Base-by-base conservation (phyloP, 2,797 vertebrate genomes). In the Tachyglossus aculeatus region DNA sequence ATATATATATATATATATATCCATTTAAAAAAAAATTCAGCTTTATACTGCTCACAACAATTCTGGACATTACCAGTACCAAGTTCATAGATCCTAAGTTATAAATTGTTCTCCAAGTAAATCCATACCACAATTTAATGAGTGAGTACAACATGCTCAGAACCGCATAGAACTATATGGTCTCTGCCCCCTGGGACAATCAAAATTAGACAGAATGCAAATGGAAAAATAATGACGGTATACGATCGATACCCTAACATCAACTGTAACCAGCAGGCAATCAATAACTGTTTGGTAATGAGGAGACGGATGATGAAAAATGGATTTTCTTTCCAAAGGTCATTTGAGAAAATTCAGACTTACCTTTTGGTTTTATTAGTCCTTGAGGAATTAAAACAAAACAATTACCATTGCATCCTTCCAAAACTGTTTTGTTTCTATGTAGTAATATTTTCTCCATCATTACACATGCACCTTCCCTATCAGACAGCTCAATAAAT, bases 391-490 rank as follows among this genome's bases (percentile, higher is more conserved):
- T 68, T 62, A 60, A 86, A 58, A 52, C 67, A 41, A 79, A 73
- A 57, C 52, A 81, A 75, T 0, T 69, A 41, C 24, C 81, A 40
- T 59, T 29, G 59, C 45, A 73, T 54, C 88, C 82, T 74, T 90
- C 86, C 63, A 88, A 58, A 69, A 88, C 78, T 66, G 79, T 87
- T 81, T 88, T 86, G 67, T 87, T 89, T 69, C 86, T 83, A 86
- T 92, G 90, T 11, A 95, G 67, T 13, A 94, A 86, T 80, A 92
- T 84, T 83, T 90, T 91, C 37, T 89, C 90, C 37, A 92, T 91
- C 83, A 90, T 71, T 57, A 81, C 67, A 74, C 83, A 86, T 11
- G 91, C 70, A 62, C 63, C 77, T 73, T 88, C 81, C 51, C 89
- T 85, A 6, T 79, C 63, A 77, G 88, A 86, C 1, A 90, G 79